Evolutionary conservation across 1,140 invertebrate genomes (phyloP).

Genomic region (Paracyclopina nana): DNA sequence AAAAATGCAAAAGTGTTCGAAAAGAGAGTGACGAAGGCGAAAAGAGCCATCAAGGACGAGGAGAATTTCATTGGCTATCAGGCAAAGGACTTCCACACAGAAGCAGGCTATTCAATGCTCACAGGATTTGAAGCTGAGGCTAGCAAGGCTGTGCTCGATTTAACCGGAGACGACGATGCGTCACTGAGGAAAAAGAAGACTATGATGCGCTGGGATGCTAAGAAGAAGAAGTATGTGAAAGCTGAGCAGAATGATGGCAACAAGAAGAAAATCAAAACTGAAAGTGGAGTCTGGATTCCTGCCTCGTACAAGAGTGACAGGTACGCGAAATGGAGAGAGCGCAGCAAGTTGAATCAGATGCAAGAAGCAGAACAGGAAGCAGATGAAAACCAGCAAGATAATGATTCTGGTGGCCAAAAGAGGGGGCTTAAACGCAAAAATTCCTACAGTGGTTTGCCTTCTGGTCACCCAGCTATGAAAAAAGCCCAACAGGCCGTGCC

Average conservation of each 20-base stretch:
- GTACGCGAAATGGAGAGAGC: constrained; percentile 69
- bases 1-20: constrained; percentile 3
- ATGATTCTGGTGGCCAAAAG: not conserved
- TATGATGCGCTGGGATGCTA: constrained; percentile 61
- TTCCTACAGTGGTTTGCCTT: not conserved
- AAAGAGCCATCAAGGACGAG: constrained; percentile 33
- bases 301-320: constrained; percentile 77
- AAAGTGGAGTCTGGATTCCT: constrained; percentile 79
- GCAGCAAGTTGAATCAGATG: constrained; percentile 43
- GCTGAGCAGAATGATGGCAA: constrained; percentile 39
- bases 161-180: constrained; percentile 53
- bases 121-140: constrained; percentile 52
- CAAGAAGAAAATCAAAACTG: constrained; percentile 67
- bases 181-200: constrained; percentile 35
- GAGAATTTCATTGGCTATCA: constrained; percentile 71
- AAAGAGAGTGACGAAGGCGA: constrained; percentile 23
- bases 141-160: constrained; percentile 47
- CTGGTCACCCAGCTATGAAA: constrained; percentile 13
- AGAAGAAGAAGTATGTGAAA: constrained; percentile 75
- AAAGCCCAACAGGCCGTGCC: constrained; percentile 12
- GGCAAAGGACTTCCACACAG: constrained; percentile 62
- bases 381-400: not conserved
- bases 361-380: constrained; percentile 36
- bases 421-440: constrained; percentile 1
- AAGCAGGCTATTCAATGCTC: constrained; percentile 56